Base-by-base conservation (phyloP, 2,113 vertebrate species). In the Odocoileus virginianus region DNA sequence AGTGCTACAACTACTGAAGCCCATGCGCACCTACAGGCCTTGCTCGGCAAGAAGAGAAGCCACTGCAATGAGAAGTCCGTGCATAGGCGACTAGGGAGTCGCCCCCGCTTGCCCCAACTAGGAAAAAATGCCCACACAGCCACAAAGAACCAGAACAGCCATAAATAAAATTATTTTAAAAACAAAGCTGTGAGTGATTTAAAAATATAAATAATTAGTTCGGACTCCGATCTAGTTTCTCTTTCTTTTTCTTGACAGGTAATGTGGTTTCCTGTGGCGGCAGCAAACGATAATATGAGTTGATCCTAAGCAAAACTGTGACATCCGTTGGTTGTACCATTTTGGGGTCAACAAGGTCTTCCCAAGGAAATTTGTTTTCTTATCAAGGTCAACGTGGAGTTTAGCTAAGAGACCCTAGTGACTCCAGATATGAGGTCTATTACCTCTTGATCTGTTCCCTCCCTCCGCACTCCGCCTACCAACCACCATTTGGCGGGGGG, bases 281-380 rank as follows among this genome's bases (percentile, higher is more conserved):
- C 54, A 67, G 40, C 30, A 87, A 87, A 92, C 0, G 14, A 82
- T 71, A 54, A 76, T 7, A 60, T 16, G 27, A 55, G 17, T 79
- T 67, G 27, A 47, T 64, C 78, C 27, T 84, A 57, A 92, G 55
- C 45, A 78, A 85, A 92, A 92, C 27, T 84, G 84, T 88, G 40
- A 50, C 47, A 58, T 36, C 6, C 0, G 82, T 55, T 87, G 40
- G 82, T 55, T 87, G 33, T 57, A 43, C 27, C 43, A 16, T 89
- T 45, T 67, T 23, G 50, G 50, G 21, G 33, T 93, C 17, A 76
- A 82, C n/a, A 89, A 87, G 84, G 45, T 52, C 28, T 89, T 88
- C 27, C 52, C 19, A 58, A 58, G 14, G 33, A 82, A 76, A 76
- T 30, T 47, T 61, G n/a, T 36, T 45, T 82, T 92, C 54, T 50